Percentiles rank a stretch among this genome's conserved stretches.
Evolutionary conservation across 2,113 vertebrate genomes (phyloP).

Genomic region (Muntiacus reevesi): DNA sequence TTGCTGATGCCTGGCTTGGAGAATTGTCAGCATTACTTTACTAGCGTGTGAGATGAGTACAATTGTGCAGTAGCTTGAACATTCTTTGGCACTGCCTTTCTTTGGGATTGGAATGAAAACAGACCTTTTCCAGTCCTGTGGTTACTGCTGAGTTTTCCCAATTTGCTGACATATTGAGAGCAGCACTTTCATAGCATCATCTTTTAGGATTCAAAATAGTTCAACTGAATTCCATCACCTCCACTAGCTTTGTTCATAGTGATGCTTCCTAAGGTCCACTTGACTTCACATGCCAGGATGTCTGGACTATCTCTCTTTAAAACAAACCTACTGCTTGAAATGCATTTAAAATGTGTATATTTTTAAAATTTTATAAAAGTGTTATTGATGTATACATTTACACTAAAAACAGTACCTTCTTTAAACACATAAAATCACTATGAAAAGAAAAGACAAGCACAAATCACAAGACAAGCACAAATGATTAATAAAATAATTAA

Average conservation of each 20-base stretch:
- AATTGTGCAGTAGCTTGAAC: no score
- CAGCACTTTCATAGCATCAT: neutral
- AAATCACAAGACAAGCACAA: neutral
- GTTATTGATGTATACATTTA: neutral
- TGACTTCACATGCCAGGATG: neutral
- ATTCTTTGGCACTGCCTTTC: neutral
- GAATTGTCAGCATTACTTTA: no score
- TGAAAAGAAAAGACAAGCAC: neutral
- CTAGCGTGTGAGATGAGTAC: neutral
- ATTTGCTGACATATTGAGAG: neutral
- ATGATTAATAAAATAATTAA: conserved; percentile 11
- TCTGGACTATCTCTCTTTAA: neutral
- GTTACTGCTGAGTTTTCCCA: neutral
- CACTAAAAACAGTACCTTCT: neutral
- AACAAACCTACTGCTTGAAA: neutral
- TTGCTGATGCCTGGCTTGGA: no score
- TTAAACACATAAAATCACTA: neutral
- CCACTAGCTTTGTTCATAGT: neutral
- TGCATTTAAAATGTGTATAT: neutral
- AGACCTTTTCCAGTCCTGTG: neutral
- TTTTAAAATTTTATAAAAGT: neutral
- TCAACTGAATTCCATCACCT: neutral
- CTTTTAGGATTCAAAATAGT: neutral
- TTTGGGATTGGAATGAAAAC: neutral
- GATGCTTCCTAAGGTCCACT: neutral